Evolutionary conservation across 2,113 vertebrate genomes (phyloP).

Genomic region (Pleuronectes platessa): DNA sequence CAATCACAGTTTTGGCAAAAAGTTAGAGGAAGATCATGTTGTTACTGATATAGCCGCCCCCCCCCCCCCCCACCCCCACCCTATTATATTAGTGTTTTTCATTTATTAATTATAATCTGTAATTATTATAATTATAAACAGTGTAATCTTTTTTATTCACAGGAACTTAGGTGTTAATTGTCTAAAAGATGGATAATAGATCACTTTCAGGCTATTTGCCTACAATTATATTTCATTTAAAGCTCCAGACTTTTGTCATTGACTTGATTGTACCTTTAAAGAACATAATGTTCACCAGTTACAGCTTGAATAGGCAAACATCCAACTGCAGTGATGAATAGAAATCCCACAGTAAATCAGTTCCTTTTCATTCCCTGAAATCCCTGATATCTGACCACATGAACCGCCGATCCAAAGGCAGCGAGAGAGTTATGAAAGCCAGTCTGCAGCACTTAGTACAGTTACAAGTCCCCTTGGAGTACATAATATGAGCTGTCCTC

Average conservation of each 20-base stretch:
- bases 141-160: slow-evolving; percentile 12
- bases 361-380: slow-evolving; percentile 26
- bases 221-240: not conserved
- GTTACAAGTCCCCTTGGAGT: slow-evolving; percentile 62
- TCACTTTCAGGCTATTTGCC: not conserved
- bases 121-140: not conserved
- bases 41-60: not conserved
- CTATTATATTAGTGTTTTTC: not conserved
- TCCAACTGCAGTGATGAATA: not conserved
- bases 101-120: not conserved
- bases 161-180: not conserved
- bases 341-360: slow-evolving; percentile 1
- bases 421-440: slow-evolving; percentile 31
- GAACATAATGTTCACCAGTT: not conserved
- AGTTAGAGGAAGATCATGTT: not conserved
- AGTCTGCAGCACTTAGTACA: slow-evolving; percentile 46
- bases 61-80: too few relatives aligned
- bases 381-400: slow-evolving; percentile 21
- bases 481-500: slow-evolving; percentile 69
- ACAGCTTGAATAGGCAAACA: not conserved
- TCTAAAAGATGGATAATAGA: slow-evolving; percentile 8
- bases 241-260: not conserved
- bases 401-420: slow-evolving; percentile 12
- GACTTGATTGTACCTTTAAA: slow-evolving; percentile 7
- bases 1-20: not conserved